Conservation (phyloP, 2,888 invertebrate species). For the Drosophila colorata region DNA sequence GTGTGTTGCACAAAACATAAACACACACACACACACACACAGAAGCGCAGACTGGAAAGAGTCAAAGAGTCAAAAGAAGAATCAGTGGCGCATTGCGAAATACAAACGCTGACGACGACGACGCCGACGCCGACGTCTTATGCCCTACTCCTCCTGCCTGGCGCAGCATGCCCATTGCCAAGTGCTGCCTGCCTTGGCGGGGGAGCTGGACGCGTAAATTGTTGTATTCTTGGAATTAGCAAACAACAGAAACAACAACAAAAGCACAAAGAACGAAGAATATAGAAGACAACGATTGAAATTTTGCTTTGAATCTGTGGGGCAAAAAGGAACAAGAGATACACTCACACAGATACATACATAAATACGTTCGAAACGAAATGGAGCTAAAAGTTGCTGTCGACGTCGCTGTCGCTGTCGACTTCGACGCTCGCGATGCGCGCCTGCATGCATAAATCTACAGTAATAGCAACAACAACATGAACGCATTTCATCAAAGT, state of each 20-base stretch:
- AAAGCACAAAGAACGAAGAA: constrained; percentile 10
- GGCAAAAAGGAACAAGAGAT: constrained; percentile 29
- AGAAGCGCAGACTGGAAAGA: constrained; percentile 31
- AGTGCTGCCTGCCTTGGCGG: constrained; percentile 63
- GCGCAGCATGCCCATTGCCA: not conserved
- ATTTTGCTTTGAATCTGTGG: constrained; percentile 35
- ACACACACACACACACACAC: constrained; percentile 40
- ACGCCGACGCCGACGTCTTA: constrained; percentile 2
- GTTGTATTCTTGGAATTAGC: constrained; percentile 80
- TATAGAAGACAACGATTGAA: constrained; percentile 47
- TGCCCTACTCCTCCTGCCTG: not conserved
- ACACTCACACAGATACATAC: not conserved
- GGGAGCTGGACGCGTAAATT: constrained; percentile 74
- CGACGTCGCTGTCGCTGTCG: constrained; percentile 20
- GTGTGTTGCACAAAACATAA: constrained; percentile 56
- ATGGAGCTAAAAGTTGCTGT: constrained; percentile 66
- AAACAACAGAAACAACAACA: constrained; percentile 48
- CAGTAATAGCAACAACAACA: constrained; percentile 68
- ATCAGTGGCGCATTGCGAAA: constrained; percentile 71
- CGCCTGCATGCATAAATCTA: constrained; percentile 76
- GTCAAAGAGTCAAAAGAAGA: constrained; percentile 45
- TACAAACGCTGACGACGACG: constrained; percentile 47
- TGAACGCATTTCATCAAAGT: constrained; percentile 79
- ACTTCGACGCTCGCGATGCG: constrained; percentile 22
- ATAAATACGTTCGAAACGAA: constrained; percentile 61